These are phyloP conservation scores for Dicranocentrus wangi DNA, from an alignment of 2,888 invertebrate genomes.

Conservation along the genomic window DNA sequence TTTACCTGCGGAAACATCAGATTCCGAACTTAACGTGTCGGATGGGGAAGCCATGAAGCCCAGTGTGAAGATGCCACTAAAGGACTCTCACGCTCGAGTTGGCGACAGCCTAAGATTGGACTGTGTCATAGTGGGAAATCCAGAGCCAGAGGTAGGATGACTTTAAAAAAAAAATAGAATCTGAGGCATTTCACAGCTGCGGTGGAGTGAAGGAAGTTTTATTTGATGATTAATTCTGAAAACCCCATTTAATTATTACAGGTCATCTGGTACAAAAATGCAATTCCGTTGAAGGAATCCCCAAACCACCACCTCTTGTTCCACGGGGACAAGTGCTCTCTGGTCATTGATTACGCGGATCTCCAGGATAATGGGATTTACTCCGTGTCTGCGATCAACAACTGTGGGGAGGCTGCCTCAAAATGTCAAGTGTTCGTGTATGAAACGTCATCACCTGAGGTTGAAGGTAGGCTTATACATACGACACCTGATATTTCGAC, in stretches of 20 bases:
- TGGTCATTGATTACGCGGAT: constrained; percentile 83
- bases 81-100: constrained; percentile 82
- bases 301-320: constrained; percentile 87
- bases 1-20: constrained; percentile 82
- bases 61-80: constrained; percentile 81
- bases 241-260: constrained; percentile 71
- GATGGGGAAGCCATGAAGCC: constrained; percentile 84
- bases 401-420: constrained; percentile 87
- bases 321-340: constrained; percentile 87
- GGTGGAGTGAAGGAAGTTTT: too few relatives aligned
- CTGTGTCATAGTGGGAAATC: constrained; percentile 86
- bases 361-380: constrained; percentile 86
- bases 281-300: constrained; percentile 87
- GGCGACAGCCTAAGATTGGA: constrained; percentile 82
- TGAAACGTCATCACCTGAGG: constrained; percentile 68
- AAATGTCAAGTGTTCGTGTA: constrained; percentile 80
- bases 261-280: constrained; percentile 86
- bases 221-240: constrained; percentile 3
- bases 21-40: constrained; percentile 81
- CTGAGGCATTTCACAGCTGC: too few relatives aligned
- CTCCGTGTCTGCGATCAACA: constrained; percentile 87
- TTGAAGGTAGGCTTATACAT: not conserved
- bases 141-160: constrained; percentile 89
- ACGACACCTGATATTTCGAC: not conserved
- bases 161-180: too few relatives aligned